Evolutionary conservation across 2,113 vertebrate genomes (phyloP).

Genomic region (Mesembrinibis cayennensis): DNA sequence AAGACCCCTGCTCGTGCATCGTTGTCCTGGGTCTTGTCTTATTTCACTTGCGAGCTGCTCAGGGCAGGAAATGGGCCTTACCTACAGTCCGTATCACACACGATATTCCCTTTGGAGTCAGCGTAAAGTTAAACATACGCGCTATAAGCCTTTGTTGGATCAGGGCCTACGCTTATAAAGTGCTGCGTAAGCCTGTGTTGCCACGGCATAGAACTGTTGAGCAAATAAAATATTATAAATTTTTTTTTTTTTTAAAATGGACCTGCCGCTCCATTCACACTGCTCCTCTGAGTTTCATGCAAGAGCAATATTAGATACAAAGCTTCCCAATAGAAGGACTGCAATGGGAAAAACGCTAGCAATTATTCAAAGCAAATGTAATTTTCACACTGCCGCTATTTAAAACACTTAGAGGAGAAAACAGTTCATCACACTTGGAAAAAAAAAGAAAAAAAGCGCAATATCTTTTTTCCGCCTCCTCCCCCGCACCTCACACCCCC

Average conservation of each 20-base stretch:
- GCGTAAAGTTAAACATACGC: conserved; percentile 40
- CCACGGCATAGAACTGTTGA: conserved; percentile 50
- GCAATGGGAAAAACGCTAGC: conserved; percentile 59
- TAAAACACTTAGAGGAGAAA: conserved; percentile 69
- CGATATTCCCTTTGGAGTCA: conserved; percentile 55
- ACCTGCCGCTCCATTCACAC: conserved; percentile 57
- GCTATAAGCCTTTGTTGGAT: conserved; percentile 56
- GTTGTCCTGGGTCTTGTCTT: conserved; percentile 57
- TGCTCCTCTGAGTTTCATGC: conserved; percentile 26
- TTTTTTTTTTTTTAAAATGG: conserved; percentile 47
- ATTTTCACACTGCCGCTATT: conserved; percentile 70
- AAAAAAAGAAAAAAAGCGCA: conserved; percentile 65
- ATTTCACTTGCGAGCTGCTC: conserved; percentile 26
- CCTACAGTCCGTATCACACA: conserved; percentile 33
- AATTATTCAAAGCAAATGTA: conserved; percentile 71
- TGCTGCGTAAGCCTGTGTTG: conserved; percentile 60
- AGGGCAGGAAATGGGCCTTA: conserved; percentile 52
- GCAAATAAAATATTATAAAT: conserved; percentile 65
- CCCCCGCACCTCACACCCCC: conserved; percentile 65
- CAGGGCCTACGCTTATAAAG: conserved; percentile 47
- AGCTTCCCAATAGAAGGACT: conserved; percentile 35
- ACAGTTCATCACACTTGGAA: conserved; percentile 66
- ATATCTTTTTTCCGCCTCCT: conserved; percentile 66
- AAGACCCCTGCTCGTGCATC: background rate
- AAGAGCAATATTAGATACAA: conserved; percentile 47